These are phyloP conservation scores for Magallana angulata DNA, from an alignment of 1,140 invertebrate genomes.

Conservation along the genomic window DNA sequence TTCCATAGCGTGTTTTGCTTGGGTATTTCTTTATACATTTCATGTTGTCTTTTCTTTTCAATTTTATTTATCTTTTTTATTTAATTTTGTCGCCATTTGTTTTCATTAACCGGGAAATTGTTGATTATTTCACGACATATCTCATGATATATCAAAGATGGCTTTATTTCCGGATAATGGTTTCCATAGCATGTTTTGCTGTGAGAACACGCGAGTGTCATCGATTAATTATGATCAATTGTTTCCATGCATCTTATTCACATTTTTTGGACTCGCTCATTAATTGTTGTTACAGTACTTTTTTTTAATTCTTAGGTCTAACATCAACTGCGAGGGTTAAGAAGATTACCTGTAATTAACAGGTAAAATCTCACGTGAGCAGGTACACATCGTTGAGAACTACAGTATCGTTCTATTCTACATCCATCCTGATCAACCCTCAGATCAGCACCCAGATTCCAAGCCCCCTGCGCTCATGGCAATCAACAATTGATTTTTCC, in stretches of 20 bases:
- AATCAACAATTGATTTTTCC: conserved; percentile 4
- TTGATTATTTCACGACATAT: too few species aligned
- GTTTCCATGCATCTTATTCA: not conserved
- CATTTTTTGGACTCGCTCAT: not conserved
- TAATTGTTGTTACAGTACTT: not conserved
- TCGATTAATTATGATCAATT: not conserved
- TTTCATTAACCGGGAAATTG: too few species aligned
- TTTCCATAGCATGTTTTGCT: too few species aligned
- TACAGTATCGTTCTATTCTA: not conserved
- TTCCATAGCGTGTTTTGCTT: too few species aligned
- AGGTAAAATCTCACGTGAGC: not conserved
- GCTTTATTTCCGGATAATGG: too few species aligned
- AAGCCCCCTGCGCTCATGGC: not conserved
- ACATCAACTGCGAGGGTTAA: not conserved
- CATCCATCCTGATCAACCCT: not conserved
- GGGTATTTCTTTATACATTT: too few species aligned
- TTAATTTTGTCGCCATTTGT: too few species aligned
- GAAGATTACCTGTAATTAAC: not conserved
- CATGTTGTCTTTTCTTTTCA: too few species aligned
- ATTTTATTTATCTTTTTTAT: too few species aligned
- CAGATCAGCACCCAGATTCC: not conserved
- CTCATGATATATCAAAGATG: too few species aligned
- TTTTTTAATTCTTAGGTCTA: not conserved
- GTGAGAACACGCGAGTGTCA: too few species aligned
- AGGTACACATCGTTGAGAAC: not conserved